Evolutionary conservation across 2,888 invertebrate genomes (phyloP).

Genomic region (Drosophila paranaensis): DNA sequence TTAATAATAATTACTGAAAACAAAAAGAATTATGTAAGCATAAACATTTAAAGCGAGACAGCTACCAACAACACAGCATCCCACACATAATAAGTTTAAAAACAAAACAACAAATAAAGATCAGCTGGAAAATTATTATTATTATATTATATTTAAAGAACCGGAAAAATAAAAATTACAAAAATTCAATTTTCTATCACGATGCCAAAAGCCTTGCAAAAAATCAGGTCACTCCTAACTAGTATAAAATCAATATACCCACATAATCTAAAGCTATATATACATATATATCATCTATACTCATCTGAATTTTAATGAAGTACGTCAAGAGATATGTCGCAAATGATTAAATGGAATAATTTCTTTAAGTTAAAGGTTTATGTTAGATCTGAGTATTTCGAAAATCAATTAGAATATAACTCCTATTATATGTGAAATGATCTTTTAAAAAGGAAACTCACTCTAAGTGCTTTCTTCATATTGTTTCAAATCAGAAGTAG

Average conservation of each 20-base stretch:
- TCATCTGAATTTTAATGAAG: not conserved
- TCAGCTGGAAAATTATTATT: slow-evolving; percentile 80
- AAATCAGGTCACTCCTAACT: not conserved
- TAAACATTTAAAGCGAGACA: slow-evolving; percentile 76
- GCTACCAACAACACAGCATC: slow-evolving; percentile 77
- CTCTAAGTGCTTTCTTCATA: not conserved
- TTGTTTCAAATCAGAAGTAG: not conserved
- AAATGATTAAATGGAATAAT: not conserved
- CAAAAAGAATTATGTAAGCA: slow-evolving; percentile 69
- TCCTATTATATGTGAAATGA: not conserved
- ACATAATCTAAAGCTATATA: slow-evolving; percentile 4
- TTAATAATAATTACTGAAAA: slow-evolving; percentile 77
- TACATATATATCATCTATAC: not conserved
- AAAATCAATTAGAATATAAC: not conserved
- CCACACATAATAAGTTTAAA: slow-evolving; percentile 81
- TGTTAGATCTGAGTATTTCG: not conserved
- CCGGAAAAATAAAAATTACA: slow-evolving; percentile 79
- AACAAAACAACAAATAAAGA: slow-evolving; percentile 75
- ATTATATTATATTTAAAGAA: slow-evolving; percentile 80
- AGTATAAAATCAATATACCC: slow-evolving; percentile 4
- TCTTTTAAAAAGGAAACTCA: slow-evolving; percentile 1
- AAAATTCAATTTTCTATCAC: slow-evolving; percentile 68
- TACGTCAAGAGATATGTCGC: not conserved
- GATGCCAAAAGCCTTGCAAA: slow-evolving; percentile 46
- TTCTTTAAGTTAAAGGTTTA: not conserved